These are phyloP conservation scores for Dasyprocta punctata DNA, from an alignment of 2,113 vertebrate genomes.

Conservation along the genomic window DNA sequence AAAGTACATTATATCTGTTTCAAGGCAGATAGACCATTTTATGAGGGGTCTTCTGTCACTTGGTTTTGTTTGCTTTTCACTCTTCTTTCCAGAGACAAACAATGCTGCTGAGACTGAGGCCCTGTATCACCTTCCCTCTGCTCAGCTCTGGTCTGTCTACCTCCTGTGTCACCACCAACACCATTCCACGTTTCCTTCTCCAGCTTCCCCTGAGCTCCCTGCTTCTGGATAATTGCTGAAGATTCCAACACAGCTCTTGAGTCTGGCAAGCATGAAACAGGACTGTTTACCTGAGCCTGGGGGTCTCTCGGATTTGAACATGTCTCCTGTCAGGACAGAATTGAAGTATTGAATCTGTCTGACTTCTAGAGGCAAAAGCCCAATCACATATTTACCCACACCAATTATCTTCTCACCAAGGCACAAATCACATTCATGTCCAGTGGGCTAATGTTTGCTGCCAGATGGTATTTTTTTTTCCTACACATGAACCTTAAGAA, in stretches of 20 bases:
- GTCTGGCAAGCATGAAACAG: background rate
- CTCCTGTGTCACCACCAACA: background rate
- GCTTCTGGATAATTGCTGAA: background rate
- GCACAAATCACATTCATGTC: constrained; percentile 55
- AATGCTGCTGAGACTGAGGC: background rate
- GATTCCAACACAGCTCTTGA: background rate
- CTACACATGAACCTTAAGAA: constrained; percentile 59
- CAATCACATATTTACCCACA: constrained; percentile 74
- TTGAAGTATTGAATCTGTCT: constrained; percentile 53
- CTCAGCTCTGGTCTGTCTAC: background rate
- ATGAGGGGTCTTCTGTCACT: background rate
- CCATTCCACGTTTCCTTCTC: background rate
- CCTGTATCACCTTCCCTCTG: accelerated
- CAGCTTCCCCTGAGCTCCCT: background rate
- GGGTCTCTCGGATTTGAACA: background rate
- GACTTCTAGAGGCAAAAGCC: constrained; percentile 70
- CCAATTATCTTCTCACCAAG: constrained; percentile 67
- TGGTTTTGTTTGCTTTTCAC: background rate
- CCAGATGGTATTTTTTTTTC: background rate
- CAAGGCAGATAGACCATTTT: background rate
- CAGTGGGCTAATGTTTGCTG: constrained; percentile 53
- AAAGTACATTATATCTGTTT: background rate
- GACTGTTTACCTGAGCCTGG: background rate
- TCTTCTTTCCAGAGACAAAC: background rate
- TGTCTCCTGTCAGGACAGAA: constrained; percentile 50